phyloP scores from a whole-genome alignment of 2,888 invertebrate genomes.

The Opisthograptis luteolata region DNA sequence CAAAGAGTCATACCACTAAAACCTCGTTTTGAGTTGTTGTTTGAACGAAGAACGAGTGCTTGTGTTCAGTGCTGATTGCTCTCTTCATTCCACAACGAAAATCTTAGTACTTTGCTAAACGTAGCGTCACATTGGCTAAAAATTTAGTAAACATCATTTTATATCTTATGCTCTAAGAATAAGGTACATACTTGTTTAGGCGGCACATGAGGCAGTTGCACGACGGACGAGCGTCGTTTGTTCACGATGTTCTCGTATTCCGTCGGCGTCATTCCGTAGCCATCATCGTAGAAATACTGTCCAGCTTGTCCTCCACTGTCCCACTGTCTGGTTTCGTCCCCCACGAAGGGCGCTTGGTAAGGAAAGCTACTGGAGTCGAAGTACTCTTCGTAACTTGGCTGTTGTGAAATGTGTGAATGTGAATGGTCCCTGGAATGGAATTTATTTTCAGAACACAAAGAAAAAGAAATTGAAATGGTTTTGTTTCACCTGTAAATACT shows the following conservation, averaged over 20 bases:
- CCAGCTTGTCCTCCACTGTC: slow-evolving; percentile 88
- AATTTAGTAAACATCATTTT: too few relatives aligned
- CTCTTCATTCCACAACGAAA: too few relatives aligned
- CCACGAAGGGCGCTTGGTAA: slow-evolving; percentile 82
- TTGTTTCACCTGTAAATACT: too few relatives aligned
- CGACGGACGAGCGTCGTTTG: slow-evolving; percentile 80
- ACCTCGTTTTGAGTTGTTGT: too few relatives aligned
- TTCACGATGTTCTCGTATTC: slow-evolving; percentile 84
- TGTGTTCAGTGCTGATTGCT: too few relatives aligned
- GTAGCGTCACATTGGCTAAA: too few relatives aligned
- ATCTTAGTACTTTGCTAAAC: too few relatives aligned
- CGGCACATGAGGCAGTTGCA: slow-evolving; percentile 80
- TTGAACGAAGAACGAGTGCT: too few relatives aligned
- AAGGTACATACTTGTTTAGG: slow-evolving; percentile 53
- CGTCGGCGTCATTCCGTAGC: slow-evolving; percentile 76
- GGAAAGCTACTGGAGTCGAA: slow-evolving; percentile 86
- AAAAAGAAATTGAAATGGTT: too few relatives aligned
- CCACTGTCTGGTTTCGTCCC: slow-evolving; percentile 89
- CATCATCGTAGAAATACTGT: slow-evolving; percentile 74
- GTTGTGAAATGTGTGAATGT: slow-evolving; percentile 75
- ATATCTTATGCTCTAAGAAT: background rate
- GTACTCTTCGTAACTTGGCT: slow-evolving; percentile 86
- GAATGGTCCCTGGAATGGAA: slow-evolving; percentile 75
- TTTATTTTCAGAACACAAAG: background rate
- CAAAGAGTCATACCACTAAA: too few relatives aligned